These are phyloP conservation scores for Protobothrops flavoviridis DNA, from an alignment of 2,113 vertebrate species.

Conservation along the genomic window DNA sequence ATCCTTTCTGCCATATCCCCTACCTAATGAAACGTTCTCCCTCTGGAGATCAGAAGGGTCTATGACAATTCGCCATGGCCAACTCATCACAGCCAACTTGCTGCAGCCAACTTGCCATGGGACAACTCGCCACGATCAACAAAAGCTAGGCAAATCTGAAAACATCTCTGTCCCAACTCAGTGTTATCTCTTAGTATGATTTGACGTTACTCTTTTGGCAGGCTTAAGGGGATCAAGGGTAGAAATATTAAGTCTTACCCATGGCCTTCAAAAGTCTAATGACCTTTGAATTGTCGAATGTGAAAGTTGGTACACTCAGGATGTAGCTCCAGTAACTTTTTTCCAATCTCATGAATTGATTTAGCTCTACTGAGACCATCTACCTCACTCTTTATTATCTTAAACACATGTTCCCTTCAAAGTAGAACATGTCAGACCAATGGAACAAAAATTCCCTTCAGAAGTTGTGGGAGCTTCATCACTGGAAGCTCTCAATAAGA, in stretches of 20 bases:
- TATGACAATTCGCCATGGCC: too few relatives aligned
- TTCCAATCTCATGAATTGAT: not conserved
- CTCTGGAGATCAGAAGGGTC: not conserved
- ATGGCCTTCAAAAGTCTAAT: not conserved
- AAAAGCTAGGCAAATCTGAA: not conserved
- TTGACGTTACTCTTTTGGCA: not conserved
- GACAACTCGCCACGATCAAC: too few relatives aligned
- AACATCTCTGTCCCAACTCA: not conserved
- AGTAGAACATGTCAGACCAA: not conserved
- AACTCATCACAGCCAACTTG: too few relatives aligned
- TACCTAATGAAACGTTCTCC: not conserved
- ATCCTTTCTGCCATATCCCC: not conserved
- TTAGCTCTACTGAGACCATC: not conserved
- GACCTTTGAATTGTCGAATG: not conserved
- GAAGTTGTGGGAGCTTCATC: too few relatives aligned
- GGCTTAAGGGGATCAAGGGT: not conserved
- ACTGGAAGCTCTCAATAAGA: too few relatives aligned
- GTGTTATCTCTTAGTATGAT: not conserved
- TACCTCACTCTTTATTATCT: not conserved
- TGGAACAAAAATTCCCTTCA: too few relatives aligned
- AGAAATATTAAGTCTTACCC: not conserved
- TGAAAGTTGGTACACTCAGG: not conserved
- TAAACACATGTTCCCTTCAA: not conserved
- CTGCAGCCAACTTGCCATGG: too few relatives aligned
- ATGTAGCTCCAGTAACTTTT: not conserved